Evolutionary conservation across 2,888 invertebrate genomes (phyloP).

Genomic region (Scaptomyza flava): DNA sequence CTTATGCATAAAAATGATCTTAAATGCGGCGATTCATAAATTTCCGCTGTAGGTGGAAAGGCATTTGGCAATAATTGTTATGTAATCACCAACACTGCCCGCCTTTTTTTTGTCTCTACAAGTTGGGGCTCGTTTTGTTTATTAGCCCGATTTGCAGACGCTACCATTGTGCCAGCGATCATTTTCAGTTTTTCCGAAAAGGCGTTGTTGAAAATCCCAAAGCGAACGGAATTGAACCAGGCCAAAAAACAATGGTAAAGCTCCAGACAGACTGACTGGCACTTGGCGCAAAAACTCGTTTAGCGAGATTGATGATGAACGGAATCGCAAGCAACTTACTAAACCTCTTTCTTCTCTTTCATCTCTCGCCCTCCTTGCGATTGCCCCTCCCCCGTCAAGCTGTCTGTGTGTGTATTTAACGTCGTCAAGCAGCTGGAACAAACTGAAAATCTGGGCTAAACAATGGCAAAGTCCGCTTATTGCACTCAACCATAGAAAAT

Average conservation of each 20-base stretch:
- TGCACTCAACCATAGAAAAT: conserved; percentile 59
- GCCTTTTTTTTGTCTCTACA: not conserved
- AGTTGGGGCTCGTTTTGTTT: conserved; percentile 12
- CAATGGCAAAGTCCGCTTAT: conserved; percentile 65
- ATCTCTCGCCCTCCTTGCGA: not conserved
- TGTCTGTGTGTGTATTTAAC: conserved; percentile 61
- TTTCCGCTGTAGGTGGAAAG: conserved; percentile 17
- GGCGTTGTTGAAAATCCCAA: conserved; percentile 55
- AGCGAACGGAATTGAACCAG: conserved; percentile 68
- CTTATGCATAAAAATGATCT: conserved; percentile 29
- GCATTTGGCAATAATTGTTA: conserved; percentile 77
- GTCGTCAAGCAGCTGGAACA: conserved; percentile 77
- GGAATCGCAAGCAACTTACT: conserved; percentile 34
- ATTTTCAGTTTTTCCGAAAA: conserved; percentile 61
- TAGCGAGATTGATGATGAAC: conserved; percentile 46
- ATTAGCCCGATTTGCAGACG: conserved; percentile 42
- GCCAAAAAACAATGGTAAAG: conserved; percentile 66
- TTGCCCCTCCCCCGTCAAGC: not conserved
- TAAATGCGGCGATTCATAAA: conserved; percentile 48
- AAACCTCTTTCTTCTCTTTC: conserved; percentile 12
- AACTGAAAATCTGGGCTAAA: conserved; percentile 74
- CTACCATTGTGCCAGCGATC: conserved; percentile 40
- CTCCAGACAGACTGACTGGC: conserved; percentile 66
- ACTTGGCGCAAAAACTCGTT: conserved; percentile 69
- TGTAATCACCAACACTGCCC: conserved; percentile 51